phyloP scores from a whole-genome alignment of 2,888 invertebrate genomes.

The Metopia argyrocephala region DNA sequence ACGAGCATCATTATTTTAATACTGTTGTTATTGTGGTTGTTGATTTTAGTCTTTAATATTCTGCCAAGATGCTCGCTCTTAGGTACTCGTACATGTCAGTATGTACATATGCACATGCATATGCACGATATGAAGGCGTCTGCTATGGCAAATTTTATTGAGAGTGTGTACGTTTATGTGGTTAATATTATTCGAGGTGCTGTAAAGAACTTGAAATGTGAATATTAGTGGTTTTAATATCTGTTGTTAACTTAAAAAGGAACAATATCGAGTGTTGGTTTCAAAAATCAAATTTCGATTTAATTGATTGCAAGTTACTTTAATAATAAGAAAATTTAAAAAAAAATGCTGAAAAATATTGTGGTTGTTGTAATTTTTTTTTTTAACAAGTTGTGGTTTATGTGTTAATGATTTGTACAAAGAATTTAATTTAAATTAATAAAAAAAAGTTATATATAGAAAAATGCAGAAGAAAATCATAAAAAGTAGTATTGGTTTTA shows the following conservation, averaged over 20 bases:
- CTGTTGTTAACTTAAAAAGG: slow-evolving; percentile 47
- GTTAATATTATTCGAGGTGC: slow-evolving; percentile 41
- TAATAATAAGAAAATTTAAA: not conserved
- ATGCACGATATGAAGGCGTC: slow-evolving; percentile 43
- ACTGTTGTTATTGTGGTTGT: not conserved
- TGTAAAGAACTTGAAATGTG: slow-evolving; percentile 52
- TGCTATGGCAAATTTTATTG: slow-evolving; percentile 37
- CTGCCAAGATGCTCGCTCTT: not conserved
- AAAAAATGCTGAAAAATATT: slow-evolving; percentile 11
- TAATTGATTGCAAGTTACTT: slow-evolving; percentile 64
- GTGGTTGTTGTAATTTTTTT: slow-evolving; percentile 22
- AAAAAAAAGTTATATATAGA: slow-evolving; percentile 33
- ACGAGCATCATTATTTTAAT: not conserved
- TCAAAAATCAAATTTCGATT: slow-evolving; percentile 54
- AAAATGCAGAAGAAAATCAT: too few species aligned
- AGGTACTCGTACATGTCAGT: too few species aligned
- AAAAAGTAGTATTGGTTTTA: too few species aligned
- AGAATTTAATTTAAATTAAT: slow-evolving; percentile 58
- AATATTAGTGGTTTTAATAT: slow-evolving; percentile 55
- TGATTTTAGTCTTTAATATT: not conserved
- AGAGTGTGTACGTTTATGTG: not conserved
- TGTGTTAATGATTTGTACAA: slow-evolving; percentile 36
- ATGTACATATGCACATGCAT: too few species aligned
- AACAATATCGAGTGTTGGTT: slow-evolving; percentile 71
- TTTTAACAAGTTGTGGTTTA: slow-evolving; percentile 39